A percentile compares a stretch with the other conserved stretches of the same genome.
Evolutionary conservation across 2,113 vertebrate genomes (phyloP).

Genomic region (Anas platyrhynchos): DNA sequence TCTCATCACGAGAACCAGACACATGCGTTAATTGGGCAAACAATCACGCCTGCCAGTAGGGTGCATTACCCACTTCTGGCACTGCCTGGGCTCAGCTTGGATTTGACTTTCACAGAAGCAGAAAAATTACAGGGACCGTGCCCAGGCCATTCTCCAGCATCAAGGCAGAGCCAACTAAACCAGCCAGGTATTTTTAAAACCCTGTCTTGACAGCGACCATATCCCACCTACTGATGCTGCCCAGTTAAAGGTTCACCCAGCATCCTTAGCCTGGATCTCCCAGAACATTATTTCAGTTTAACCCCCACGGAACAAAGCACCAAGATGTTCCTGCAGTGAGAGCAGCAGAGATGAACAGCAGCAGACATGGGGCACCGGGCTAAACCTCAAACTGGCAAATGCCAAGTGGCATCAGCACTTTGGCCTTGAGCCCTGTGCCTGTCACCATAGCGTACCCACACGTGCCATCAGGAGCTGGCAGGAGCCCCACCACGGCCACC

Average conservation of each 20-base stretch:
- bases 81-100: constrained; percentile 5
- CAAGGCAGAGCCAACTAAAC: background rate
- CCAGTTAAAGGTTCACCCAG: background rate
- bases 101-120: constrained; percentile 42
- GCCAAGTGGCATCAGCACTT: background rate
- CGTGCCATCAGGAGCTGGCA: background rate
- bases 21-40: constrained; percentile 4
- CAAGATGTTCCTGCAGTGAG: background rate
- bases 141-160: background rate
- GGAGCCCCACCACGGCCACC: background rate
- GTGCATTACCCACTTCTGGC: constrained; percentile 38
- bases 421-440: background rate
- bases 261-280: background rate
- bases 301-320: background rate
- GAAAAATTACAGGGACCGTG: background rate
- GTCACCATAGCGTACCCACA: background rate
- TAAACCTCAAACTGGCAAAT: background rate
- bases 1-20: background rate
- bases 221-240: background rate
- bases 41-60: constrained; percentile 26
- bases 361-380: background rate
- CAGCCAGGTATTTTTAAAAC: constrained; percentile 8
- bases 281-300: background rate
- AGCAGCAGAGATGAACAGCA: background rate
- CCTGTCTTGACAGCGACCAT: background rate